Base-by-base conservation (phyloP, 1,140 invertebrate genomes). In the Hyles euphorbiae region DNA sequence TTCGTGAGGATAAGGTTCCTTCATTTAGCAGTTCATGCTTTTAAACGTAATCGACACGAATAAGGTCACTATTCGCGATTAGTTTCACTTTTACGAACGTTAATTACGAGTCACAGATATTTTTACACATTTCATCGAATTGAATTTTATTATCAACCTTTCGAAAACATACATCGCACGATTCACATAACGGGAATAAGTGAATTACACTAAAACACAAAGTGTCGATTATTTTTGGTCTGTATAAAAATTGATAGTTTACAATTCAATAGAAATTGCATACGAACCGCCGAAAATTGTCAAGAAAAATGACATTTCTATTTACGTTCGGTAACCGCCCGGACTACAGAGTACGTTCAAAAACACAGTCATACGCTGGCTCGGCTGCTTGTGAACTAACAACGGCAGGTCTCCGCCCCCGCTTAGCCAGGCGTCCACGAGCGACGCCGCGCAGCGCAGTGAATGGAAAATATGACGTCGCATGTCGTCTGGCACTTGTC, bases 1-100 rank as follows among this genome's bases (percentile, higher is more conserved):
- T 74, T 88, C 82, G 55, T 86, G 80, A 65, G 83, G 67, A 74
- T 85, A 80, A 56, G 77, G 72, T 56, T 88, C 83, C 79, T 86
- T 88, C 86, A 87, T 88, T 78, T 85, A 88, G 70, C 72, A 75
- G 74, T 70, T 68, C 76, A 79, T 77, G 12, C 50, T 47, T 33
- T 47, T 0, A 7, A 48, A 50, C 40, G 50, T 45, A 63, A 58
- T 54, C 46, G 11, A 63, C 47, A 50, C 56, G 34, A 59, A 52
- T 58, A 63, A 58, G 61, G 52, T 58, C 61, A 63, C 61, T 45
- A 43, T 54, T 45, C 22, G 40, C 52, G 34, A 32, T 22, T 54
- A 40, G 36, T 54, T 54, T 12, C 33, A 8, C 48, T 54, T 44
- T 11, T 33, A 8, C 48, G n/a, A 22, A n/a, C 3, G 6, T 33